Evolutionary conservation across 30 jellyfish, hydroid and myxozoan species (phyloP).

Genomic region (Turritopsis dohrnii): DNA sequence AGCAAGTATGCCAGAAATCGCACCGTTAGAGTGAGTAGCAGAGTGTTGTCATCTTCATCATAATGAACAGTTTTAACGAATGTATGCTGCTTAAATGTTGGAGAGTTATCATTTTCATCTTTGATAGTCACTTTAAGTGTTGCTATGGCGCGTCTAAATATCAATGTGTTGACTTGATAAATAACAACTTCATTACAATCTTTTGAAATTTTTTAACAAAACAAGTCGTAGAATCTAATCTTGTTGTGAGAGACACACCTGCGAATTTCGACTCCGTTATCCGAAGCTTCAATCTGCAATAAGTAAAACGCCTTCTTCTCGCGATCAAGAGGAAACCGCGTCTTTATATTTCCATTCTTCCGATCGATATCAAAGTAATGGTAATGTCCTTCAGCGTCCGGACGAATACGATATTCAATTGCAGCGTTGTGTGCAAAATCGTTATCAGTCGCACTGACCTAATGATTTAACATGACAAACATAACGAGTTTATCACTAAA

Average conservation of each 20-base stretch:
- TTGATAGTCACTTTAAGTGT: constrained; percentile 42
- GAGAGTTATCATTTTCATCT: constrained; percentile 69
- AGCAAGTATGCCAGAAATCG: background rate
- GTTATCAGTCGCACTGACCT: constrained; percentile 70
- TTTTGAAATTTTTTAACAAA: too few relatives aligned
- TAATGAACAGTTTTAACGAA: constrained; percentile 17
- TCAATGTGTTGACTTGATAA: too few relatives aligned
- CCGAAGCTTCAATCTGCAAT: constrained; percentile 58
- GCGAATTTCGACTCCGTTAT: constrained; percentile 27
- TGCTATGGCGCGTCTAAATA: constrained; percentile 23
- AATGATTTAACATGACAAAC: background rate
- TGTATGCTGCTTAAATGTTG: constrained; percentile 25
- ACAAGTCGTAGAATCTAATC: background rate
- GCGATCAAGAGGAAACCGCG: constrained; percentile 47
- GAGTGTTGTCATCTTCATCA: constrained; percentile 23
- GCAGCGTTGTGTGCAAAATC: constrained; percentile 51
- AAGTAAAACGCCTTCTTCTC: constrained; percentile 42
- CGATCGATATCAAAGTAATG: constrained; percentile 40
- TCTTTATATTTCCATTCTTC: constrained; percentile 38
- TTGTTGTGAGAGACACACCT: background rate
- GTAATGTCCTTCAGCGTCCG: constrained; percentile 63
- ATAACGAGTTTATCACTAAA: too few relatives aligned
- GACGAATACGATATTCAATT: constrained; percentile 43
- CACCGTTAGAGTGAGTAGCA: constrained; percentile 20
- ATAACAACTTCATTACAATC: too few relatives aligned